Percentiles rank a stretch among this genome's conserved stretches.
Evolutionary conservation across 1,140 invertebrate genomes (phyloP).

Genomic region (Rhopalosiphum maidis): DNA sequence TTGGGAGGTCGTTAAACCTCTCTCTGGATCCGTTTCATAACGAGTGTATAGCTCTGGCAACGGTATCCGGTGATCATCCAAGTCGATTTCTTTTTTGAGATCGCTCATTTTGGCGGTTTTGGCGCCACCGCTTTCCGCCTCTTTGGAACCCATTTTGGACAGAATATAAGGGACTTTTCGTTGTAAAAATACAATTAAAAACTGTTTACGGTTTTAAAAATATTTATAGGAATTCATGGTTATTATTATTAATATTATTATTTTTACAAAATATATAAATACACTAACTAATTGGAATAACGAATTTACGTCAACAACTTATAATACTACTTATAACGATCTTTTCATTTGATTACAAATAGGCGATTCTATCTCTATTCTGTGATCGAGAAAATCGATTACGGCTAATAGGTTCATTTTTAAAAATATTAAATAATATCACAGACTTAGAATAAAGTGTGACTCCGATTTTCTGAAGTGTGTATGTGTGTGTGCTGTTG

Average conservation of each 20-base stretch:
- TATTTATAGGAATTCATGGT: conserved; percentile 57
- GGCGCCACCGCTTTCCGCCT: conserved; percentile 52
- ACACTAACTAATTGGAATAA: conserved; percentile 57
- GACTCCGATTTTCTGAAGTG: conserved; percentile 54
- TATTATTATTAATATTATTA: conserved; percentile 44
- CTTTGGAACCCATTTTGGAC: conserved; percentile 57
- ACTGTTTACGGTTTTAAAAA: conserved; percentile 51
- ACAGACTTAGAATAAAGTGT: conserved; percentile 47
- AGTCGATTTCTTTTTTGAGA: conserved; percentile 76
- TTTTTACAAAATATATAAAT: conserved; percentile 57
- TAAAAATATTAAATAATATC: conserved; percentile 51
- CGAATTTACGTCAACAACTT: conserved; percentile 55
- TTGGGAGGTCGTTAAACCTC: conserved; percentile 66
- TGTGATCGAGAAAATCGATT: conserved; percentile 55
- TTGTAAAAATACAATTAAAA: conserved; percentile 57
- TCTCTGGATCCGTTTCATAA: conserved; percentile 61
- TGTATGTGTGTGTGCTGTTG: conserved; percentile 55
- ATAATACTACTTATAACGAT: conserved; percentile 52
- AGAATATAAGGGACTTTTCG: conserved; percentile 50
- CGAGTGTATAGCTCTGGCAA: conserved; percentile 68
- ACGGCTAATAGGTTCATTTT: conserved; percentile 51
- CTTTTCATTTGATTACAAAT: conserved; percentile 58
- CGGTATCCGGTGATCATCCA: conserved; percentile 77
- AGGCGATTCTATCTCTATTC: conserved; percentile 55
- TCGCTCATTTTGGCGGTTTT: conserved; percentile 65